A percentile compares a stretch with the other conserved stretches of the same genome.
phyloP scores from a whole-genome alignment of 2,888 invertebrate genomes.

The Itoplectis maculator region DNA sequence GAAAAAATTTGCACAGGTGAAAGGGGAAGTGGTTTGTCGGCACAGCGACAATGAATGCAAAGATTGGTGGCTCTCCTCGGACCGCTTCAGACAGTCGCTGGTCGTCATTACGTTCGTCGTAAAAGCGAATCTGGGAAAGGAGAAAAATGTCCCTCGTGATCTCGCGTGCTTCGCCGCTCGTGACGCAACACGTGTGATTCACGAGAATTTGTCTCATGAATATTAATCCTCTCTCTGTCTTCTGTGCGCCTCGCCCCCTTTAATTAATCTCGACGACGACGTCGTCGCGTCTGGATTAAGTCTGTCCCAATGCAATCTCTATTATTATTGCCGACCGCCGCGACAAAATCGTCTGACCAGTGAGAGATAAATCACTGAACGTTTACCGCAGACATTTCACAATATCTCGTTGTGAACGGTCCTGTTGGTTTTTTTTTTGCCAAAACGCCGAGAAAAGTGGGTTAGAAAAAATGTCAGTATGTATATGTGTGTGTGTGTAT shows the following conservation, averaged over 20 bases:
- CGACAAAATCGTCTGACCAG: neutral
- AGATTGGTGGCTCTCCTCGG: neutral
- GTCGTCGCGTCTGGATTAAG: slow-evolving; percentile 3
- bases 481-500: too few relatives aligned
- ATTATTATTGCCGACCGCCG: neutral
- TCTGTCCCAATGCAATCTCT: slow-evolving; percentile 5
- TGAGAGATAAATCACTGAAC: neutral
- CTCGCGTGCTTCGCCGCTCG: slow-evolving; percentile 32
- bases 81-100: neutral
- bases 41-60: neutral
- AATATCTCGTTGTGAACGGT: neutral
- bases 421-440: too few relatives aligned
- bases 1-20: neutral
- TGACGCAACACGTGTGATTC: slow-evolving; percentile 46
- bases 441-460: too few relatives aligned
- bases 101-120: too few relatives aligned
- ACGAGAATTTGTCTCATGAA: slow-evolving; percentile 30
- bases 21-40: neutral
- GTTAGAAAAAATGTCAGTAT: too few relatives aligned
- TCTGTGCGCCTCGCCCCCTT: slow-evolving; percentile 29
- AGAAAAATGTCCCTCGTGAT: slow-evolving; percentile 46
- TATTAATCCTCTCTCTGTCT: slow-evolving; percentile 35
- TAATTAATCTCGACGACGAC: slow-evolving; percentile 23
- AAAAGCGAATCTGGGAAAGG: slow-evolving; percentile 34
- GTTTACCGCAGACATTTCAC: neutral